Base-by-base conservation (phyloP, 2,888 invertebrate species). In the Melinopterus prodromus region DNA sequence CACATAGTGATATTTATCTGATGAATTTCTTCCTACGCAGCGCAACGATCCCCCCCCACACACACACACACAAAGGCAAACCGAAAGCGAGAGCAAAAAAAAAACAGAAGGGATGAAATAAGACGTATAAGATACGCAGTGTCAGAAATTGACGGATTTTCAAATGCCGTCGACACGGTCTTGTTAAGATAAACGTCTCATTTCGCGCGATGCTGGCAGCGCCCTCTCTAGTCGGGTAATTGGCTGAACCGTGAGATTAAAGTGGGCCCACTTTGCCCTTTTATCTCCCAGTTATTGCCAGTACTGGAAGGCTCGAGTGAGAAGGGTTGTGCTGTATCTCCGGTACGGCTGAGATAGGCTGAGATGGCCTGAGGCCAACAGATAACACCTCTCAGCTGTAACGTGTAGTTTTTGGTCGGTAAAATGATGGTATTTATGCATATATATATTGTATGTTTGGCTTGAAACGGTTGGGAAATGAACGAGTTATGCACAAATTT, bases 161-260 rank as follows among this genome's bases (percentile, higher is more conserved):
- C 80, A 78, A 80, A 80, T 71, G 26, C n/a, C 80, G 38, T 4
- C 53, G 53, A 53, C 53, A 53, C 78, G 72, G 79, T 76, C 72
- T 78, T 80, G 79, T 79, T 75, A 79, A 80, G 80, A 80, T 80
- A 80, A 80, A 80, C 79, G 80, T 80, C 80, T 80, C 80, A 79
- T 80, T 80, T 80, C 5, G 53, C 26, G 53, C 53, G 53, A 9
- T 78, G 79, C 74, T 77, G 80, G 79, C 79, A 69, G 80, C 71
- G 77, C 77, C 80, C 53, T 53, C 53, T 53, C 53, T 53, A 12
- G 53, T 1, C 12, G 53, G 53, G 80, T 80, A 80, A 80, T 80
- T 80, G 80, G 78, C 80, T 78, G 78, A 78, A 78, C 78, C 78
- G 79, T 78, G 80, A 77, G 80, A 80, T 80, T 80, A 80, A 80